Percentiles rank a stretch among this genome's conserved stretches.
phyloP scores from a whole-genome alignment of 2,797 vertebrate genomes.

The Mus spretus region DNA sequence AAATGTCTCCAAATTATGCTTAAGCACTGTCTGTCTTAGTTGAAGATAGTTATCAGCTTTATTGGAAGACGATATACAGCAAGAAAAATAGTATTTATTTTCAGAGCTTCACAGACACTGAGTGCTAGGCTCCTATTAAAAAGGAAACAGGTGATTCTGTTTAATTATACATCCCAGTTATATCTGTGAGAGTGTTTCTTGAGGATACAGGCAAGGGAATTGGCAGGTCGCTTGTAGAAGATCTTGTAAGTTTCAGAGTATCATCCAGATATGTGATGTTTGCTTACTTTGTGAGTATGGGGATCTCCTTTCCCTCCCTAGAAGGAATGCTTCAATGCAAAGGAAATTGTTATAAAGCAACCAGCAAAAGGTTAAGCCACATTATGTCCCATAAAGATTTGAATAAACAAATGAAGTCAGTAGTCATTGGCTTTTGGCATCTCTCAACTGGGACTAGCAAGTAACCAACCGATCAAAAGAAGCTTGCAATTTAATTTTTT shows the following conservation, averaged over 20 bases:
- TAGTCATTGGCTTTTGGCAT: background rate
- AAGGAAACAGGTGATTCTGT: background rate
- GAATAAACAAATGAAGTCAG: background rate
- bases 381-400: background rate
- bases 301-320: background rate
- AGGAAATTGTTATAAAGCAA: background rate
- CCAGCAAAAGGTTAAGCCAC: background rate
- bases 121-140: background rate
- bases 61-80: background rate
- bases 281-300: background rate
- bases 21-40: background rate
- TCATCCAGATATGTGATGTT: background rate
- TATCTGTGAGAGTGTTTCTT: background rate
- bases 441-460: background rate
- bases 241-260: background rate
- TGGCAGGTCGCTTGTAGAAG: rapidly evolving
- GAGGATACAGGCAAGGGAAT: background rate
- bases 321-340: background rate
- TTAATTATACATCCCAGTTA: background rate
- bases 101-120: background rate
- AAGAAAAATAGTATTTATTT: background rate
- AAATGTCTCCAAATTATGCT: background rate
- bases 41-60: background rate
- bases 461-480: background rate
- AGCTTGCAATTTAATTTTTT: background rate